Evolutionary conservation across 1,140 invertebrate species (phyloP).

Genomic region (Spodoptera litura): DNA sequence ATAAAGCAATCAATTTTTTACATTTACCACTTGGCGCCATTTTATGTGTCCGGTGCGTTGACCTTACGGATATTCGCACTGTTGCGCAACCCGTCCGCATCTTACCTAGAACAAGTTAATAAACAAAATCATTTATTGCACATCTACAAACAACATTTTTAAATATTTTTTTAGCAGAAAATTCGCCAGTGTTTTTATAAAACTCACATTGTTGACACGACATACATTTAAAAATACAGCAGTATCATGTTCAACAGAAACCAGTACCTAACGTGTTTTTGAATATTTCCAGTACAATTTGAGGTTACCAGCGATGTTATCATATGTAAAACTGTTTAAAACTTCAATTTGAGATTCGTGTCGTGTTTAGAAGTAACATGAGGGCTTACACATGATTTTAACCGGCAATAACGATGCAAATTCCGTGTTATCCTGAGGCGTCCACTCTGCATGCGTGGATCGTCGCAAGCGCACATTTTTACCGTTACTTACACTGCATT

Average conservation of each 20-base stretch:
- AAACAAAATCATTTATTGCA: constrained; percentile 12
- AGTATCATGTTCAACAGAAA: constrained; percentile 2
- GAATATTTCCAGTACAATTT: constrained; percentile 7
- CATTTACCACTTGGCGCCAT: constrained; percentile 42
- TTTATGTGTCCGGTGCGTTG: constrained; percentile 40
- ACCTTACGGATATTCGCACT: constrained; percentile 46
- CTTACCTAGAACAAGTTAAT: neutral
- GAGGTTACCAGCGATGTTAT: constrained; percentile 6
- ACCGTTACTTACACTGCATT: constrained; percentile 58
- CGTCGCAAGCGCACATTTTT: constrained; percentile 47
- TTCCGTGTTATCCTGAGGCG: constrained; percentile 37
- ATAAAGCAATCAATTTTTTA: constrained; percentile 30
- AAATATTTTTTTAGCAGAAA: constrained; percentile 11
- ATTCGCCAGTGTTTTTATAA: neutral
- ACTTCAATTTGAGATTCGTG: constrained; percentile 1
- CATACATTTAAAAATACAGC: neutral
- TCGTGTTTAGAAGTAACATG: constrained; percentile 14
- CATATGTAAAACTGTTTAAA: constrained; percentile 1
- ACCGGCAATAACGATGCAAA: constrained; percentile 43
- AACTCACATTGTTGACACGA: constrained; percentile 1
- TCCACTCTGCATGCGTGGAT: constrained; percentile 55
- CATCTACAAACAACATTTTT: constrained; percentile 27
- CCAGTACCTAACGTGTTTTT: neutral
- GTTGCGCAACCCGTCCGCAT: constrained; percentile 41
- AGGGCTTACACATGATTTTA: constrained; percentile 29